These are phyloP conservation scores for Ariopsis seemanni DNA, from an alignment of 2,113 vertebrate genomes.

Conservation along the genomic window DNA sequence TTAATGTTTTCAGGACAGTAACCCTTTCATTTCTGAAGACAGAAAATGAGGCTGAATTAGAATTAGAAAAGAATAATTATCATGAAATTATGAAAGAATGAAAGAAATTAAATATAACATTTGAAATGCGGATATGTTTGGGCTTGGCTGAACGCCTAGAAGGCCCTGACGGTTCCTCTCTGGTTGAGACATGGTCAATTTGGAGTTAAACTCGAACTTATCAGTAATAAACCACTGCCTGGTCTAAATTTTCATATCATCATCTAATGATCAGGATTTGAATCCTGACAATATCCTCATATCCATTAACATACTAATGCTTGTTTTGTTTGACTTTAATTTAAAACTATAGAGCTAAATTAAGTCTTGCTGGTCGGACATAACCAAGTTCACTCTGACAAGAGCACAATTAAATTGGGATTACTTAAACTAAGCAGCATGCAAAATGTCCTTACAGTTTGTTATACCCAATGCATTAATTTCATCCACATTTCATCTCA, in stretches of 20 bases:
- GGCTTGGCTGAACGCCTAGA: too few relatives aligned
- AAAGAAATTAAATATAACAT: too few relatives aligned
- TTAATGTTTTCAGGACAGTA: too few relatives aligned
- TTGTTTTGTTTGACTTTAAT: neutral
- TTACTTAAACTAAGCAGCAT: neutral
- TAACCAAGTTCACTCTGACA: neutral
- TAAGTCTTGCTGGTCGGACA: neutral
- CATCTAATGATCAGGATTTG: neutral
- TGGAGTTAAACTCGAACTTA: too few relatives aligned
- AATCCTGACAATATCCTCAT: neutral
- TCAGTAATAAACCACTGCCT: neutral
- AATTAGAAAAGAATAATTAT: too few relatives aligned
- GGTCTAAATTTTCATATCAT: neutral
- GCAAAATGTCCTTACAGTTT: neutral
- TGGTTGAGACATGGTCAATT: neutral
- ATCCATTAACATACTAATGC: neutral
- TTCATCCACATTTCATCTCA: neutral
- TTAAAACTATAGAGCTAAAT: neutral
- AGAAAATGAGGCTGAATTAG: too few relatives aligned
- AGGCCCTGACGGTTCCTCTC: too few relatives aligned
- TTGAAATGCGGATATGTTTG: too few relatives aligned
- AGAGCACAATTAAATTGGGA: neutral
- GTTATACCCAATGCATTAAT: neutral
- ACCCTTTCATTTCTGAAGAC: too few relatives aligned
- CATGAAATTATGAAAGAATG: too few relatives aligned